Evolutionary conservation across 2,113 vertebrate species (phyloP), one percentile per base, ranked within the genome.

Genomic region (Chloropsis cyanopogon): DNA sequence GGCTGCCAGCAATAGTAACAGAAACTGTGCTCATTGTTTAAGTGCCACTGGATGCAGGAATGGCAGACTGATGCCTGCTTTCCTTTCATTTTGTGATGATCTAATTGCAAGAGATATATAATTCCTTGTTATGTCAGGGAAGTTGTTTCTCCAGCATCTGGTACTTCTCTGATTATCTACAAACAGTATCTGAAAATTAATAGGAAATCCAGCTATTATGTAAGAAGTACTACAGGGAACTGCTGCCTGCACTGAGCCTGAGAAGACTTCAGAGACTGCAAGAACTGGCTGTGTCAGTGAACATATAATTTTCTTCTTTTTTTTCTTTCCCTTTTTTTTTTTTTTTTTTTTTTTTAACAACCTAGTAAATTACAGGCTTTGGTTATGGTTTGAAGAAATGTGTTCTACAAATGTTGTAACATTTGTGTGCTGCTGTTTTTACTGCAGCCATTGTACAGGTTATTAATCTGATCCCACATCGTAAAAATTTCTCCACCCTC

Each of bases 21-120:
- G 90, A 78, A 85, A 73, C 77, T 52, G 53, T 6, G 2, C 76
- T 94, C 68, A 57, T 90, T 93, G 96, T 93, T 90, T 86, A 94
- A 93, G 81, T 87, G 88, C 44, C 57, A 46, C 68, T 70, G 85
- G 71, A 85, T 96, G 53, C 2, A 9, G 82, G 90, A 86, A 75
- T 22, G 47, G 88, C 76, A 96, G 83, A 61, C 47, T 60, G 90
- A 73, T 95, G 92, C 63, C 95, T 96, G 92, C 80, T 96, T 91
- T 87, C 77, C 73, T 94, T 97, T 96, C 46, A 60, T 92, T 96
- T 92, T 89, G 80, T 50, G 86, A 85, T 95, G 70, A 96, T 96
- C 86, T 94, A 97, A 96, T 96, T 96, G 95, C 65, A 76, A 89
- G 92, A 94, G 92, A 97, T 95, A 91, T 69, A 82, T 87, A 91